Percentiles rank a stretch among this genome's conserved stretches.
These are phyloP conservation scores for Bellardia pandia DNA, from an alignment of 2,888 invertebrate genomes.

Conservation along the genomic window DNA sequence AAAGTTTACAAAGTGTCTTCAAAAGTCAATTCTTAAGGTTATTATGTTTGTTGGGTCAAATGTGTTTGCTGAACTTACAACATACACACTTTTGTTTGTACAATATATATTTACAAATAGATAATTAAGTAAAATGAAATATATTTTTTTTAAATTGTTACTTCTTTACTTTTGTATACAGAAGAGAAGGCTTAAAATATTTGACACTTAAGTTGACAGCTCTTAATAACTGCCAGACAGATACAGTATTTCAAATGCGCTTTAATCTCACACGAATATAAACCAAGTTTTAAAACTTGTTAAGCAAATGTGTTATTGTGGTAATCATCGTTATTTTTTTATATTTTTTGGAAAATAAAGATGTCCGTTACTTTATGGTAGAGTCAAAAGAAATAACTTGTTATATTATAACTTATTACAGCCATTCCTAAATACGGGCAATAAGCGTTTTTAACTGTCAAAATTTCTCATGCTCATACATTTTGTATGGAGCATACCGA, in stretches of 20 bases:
- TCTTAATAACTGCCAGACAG: conserved; percentile 14
- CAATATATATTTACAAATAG: too few species aligned
- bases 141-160: too few species aligned
- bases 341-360: not conserved
- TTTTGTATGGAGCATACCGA: too few species aligned
- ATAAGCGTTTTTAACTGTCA: too few species aligned
- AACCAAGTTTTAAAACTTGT: not conserved
- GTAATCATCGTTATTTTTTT: not conserved
- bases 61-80: not conserved
- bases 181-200: not conserved
- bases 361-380: conserved; percentile 39
- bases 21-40: conserved; percentile 3
- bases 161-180: too few species aligned
- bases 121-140: too few species aligned
- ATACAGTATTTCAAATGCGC: not conserved
- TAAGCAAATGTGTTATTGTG: conserved; percentile 11
- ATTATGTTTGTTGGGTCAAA: conserved; percentile 1
- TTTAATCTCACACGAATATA: too few species aligned
- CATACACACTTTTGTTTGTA: not conserved
- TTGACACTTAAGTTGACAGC: conserved; percentile 53
- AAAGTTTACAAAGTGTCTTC: not conserved
- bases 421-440: too few species aligned
- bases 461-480: too few species aligned
- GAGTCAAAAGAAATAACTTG: too few species aligned
- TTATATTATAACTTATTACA: too few species aligned